Evolutionary conservation across 2,113 vertebrate genomes (phyloP), one percentile per base, ranked within the genome.

Genomic region (Oenanthe oenanthe): DNA sequence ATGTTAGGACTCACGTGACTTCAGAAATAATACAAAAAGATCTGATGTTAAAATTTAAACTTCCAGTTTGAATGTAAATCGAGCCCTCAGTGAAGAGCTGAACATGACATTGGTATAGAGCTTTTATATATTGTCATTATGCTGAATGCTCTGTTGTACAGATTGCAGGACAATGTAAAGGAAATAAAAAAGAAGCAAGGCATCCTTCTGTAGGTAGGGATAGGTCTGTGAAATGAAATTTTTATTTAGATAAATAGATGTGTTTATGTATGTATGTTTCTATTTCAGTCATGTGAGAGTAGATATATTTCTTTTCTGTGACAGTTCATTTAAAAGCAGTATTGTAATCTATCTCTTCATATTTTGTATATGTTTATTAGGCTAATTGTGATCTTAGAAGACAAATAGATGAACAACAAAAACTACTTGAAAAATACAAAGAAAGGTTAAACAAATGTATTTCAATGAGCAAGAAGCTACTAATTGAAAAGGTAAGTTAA

Each of bases 391-490:
- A 99, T 98, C 98, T 99, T 98, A 99, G 99, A 98, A 98, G 99
- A 98, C 99, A 99, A 97, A 99, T 99, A 98, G 99, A 99, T 85
- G 99, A 99, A 98, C 99, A 99, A 98, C 99, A 99, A 98, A 99
- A 99, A 97, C 97, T 99, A 98, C 99, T 99, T 98, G 99, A 99
- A 99, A 99, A 99, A 97, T 99, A 99, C 90, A 99, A 99, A 97
- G 99, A 99, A 98, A 99, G 99, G 87, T 98, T 99, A 98, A 99
- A 99, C 98, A 99, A 99, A 97, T 99, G 99, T 96, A 99, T 99
- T 98, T 99, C 99, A 85, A 99, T 99, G 99, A 99, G 99, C 98
- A 99, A 99, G 98, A 99, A 99, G 94, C 98, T 99, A 97, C 98
- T 99, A n/a, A 99, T 99, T 98, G 99, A 99, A 98, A 99, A 99